These are phyloP conservation scores for Montipora capitata DNA, from an alignment of 92 coral and sea anemone genomes.

Conservation along the genomic window DNA sequence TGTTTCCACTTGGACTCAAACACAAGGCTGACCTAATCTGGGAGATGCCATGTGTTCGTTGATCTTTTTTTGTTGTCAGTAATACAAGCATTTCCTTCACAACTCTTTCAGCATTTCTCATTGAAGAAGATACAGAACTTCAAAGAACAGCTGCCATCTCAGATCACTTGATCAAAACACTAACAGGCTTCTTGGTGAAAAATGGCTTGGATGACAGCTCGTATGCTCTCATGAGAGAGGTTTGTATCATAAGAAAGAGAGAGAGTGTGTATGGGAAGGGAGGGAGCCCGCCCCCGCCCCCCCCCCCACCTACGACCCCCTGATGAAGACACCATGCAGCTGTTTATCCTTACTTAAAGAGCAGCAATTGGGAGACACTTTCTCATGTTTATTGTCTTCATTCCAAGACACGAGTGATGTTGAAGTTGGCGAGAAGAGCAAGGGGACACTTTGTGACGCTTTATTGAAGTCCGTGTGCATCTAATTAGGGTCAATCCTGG, in stretches of 20 bases:
- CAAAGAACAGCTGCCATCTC: slow-evolving; percentile 98
- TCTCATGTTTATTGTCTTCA: no score
- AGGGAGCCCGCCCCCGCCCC: no score
- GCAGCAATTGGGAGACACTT: no score
- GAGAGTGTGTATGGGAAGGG: no score
- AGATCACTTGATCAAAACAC: slow-evolving; percentile 95
- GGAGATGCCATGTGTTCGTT: neutral
- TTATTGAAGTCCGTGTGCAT: no score
- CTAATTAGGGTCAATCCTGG: no score
- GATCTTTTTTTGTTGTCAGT: neutral
- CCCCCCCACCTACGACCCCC: no score
- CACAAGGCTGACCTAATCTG: neutral
- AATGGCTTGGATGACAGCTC: slow-evolving; percentile 92
- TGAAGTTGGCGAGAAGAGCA: no score
- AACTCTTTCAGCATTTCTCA: slow-evolving; percentile 85
- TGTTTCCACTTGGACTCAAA: neutral
- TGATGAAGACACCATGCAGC: no score
- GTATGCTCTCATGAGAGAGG: slow-evolving; percentile 98
- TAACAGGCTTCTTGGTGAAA: slow-evolving; percentile 88
- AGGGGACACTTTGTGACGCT: no score
- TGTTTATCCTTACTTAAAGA: no score
- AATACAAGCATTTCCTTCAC: neutral
- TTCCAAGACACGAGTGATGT: no score
- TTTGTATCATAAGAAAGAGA: neutral
- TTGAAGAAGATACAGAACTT: slow-evolving; percentile 93